A percentile compares a stretch with the other conserved stretches of the same genome.
Evolutionary conservation across 2,888 invertebrate species (phyloP).

Genomic region (Nymphalis c-album): DNA sequence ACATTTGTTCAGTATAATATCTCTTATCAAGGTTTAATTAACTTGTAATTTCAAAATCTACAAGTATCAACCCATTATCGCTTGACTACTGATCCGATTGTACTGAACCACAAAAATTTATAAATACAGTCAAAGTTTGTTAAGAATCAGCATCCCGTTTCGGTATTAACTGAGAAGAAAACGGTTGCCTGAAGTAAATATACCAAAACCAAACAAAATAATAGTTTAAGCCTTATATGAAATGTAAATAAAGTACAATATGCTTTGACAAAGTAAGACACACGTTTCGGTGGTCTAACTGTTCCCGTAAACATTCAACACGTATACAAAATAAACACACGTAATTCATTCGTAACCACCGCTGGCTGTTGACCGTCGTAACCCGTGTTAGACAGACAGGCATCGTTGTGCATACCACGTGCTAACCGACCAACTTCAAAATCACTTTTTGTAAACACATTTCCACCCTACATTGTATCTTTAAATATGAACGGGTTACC

Average conservation of each 20-base stretch:
- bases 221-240: background rate
- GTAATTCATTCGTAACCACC: slow-evolving; percentile 5
- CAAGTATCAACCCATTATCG: too few species aligned
- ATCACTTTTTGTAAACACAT: background rate
- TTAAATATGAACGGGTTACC: background rate
- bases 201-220: background rate
- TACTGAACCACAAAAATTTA: background rate
- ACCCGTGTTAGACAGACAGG: slow-evolving; percentile 6
- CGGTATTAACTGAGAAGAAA: slow-evolving; percentile 4
- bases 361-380: slow-evolving; percentile 8
- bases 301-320: slow-evolving; percentile 12
- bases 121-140: background rate
- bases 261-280: background rate
- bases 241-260: background rate
- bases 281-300: slow-evolving; percentile 11
- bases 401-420: slow-evolving; percentile 5
- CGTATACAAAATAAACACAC: slow-evolving; percentile 8
- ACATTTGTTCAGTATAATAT: too few species aligned
- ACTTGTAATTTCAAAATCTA: too few species aligned
- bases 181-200: background rate
- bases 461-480: background rate
- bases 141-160: slow-evolving; percentile 5
- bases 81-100: background rate
- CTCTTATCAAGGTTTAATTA: too few species aligned
- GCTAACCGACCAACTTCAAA: background rate